phyloP scores from a whole-genome alignment of 2,113 vertebrate genomes.

The Eubucco bourcierii region DNA sequence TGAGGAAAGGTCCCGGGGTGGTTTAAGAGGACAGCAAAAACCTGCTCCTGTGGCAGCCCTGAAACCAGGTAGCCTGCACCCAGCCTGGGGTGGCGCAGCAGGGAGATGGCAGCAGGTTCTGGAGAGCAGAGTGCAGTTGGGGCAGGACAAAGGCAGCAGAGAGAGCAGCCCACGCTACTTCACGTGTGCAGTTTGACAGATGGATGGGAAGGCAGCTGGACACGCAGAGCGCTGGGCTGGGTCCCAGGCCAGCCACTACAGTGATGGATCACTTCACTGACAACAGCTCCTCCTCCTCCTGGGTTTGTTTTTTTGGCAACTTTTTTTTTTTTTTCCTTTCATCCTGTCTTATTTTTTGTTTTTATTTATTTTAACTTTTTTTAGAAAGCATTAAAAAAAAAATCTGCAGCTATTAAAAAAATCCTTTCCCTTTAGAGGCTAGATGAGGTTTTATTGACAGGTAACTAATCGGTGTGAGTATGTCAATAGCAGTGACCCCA shows the following conservation, averaged over 20 bases:
- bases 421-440: constrained; percentile 49
- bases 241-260: not conserved
- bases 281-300: constrained; percentile 1
- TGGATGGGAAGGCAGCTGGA: constrained; percentile 24
- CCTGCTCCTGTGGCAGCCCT: fast-evolving
- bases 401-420: constrained; percentile 64
- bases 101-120: not conserved
- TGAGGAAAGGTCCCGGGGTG: not conserved
- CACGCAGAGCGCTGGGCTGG: not conserved
- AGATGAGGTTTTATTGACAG: constrained; percentile 62
- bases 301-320: constrained; percentile 53
- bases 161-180: not conserved
- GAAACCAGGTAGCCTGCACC: not conserved
- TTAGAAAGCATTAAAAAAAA: constrained; percentile 75
- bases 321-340: not conserved
- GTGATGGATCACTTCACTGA: not conserved
- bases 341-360: not conserved
- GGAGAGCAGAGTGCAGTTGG: not conserved
- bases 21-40: fast-evolving
- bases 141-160: not conserved
- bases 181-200: not conserved
- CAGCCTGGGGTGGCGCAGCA: too few relatives aligned
- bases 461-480: constrained; percentile 29
- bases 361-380: not conserved
- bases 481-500: constrained; percentile 60